A percentile compares a stretch with the other conserved stretches of the same genome.
These are phyloP conservation scores for Chalcosyrphus nemorum DNA, from an alignment of 2,888 invertebrate genomes.

Conservation along the genomic window DNA sequence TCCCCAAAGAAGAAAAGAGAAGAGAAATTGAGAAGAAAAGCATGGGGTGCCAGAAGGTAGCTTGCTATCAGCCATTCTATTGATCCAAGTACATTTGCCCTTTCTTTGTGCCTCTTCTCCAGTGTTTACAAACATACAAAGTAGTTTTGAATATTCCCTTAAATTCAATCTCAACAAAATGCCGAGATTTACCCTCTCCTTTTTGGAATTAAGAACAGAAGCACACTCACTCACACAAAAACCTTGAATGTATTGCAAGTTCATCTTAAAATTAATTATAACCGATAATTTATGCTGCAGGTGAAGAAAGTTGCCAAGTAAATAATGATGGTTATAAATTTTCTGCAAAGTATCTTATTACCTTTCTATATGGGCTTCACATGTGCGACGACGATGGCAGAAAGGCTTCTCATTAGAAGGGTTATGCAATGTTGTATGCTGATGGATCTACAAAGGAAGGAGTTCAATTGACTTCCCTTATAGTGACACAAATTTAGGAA, in stretches of 20 bases:
- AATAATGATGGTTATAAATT: constrained; percentile 68
- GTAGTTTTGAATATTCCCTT: too few relatives aligned
- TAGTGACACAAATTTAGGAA: constrained; percentile 60
- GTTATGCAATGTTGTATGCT: constrained; percentile 3
- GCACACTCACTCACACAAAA: not conserved
- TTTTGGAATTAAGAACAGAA: too few relatives aligned
- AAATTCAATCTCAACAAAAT: too few relatives aligned
- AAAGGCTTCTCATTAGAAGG: not conserved
- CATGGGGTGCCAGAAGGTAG: too few relatives aligned
- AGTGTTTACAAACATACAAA: too few relatives aligned
- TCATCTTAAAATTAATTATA: constrained; percentile 61
- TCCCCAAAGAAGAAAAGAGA: too few relatives aligned
- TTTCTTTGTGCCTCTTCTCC: too few relatives aligned
- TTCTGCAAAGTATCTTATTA: constrained; percentile 50
- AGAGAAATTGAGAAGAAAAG: too few relatives aligned
- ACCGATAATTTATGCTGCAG: constrained; percentile 63
- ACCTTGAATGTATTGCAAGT: constrained; percentile 1
- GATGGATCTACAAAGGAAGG: constrained; percentile 56
- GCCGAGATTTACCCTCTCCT: too few relatives aligned
- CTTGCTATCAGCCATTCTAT: too few relatives aligned
- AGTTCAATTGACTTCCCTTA: constrained; percentile 64
- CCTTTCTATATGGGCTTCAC: constrained; percentile 1
- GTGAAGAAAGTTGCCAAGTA: constrained; percentile 66
- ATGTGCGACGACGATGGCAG: too few relatives aligned
- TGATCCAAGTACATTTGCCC: too few relatives aligned